These are phyloP conservation scores for Tetranychus piercei DNA, from an alignment of 2,888 invertebrate species.

Conservation along the genomic window DNA sequence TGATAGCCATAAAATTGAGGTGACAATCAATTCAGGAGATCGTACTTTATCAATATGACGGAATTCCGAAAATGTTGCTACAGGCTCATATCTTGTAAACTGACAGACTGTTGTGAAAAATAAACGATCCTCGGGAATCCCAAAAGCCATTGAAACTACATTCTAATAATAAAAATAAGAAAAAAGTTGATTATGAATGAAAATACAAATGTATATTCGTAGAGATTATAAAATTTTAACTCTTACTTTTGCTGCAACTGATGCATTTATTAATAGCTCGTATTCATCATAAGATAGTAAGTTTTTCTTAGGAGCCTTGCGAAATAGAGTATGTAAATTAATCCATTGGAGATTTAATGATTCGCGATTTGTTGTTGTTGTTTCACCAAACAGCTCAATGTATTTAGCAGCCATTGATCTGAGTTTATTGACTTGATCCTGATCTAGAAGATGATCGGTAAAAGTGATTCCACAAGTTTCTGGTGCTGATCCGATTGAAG, in stretches of 20 bases:
- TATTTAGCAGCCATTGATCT: neutral
- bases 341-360: conserved; percentile 10
- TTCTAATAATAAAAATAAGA: neutral
- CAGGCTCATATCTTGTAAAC: conserved; percentile 11
- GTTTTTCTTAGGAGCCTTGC: neutral
- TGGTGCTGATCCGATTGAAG: neutral
- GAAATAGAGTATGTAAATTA: conserved; percentile 5
- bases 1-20: conserved; percentile 12
- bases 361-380: conserved; percentile 7
- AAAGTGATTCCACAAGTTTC: neutral
- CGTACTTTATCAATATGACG: conserved; percentile 15
- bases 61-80: neutral
- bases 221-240: neutral
- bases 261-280: neutral
- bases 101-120: conserved; percentile 8
- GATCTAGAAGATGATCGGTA: neutral
- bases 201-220: neutral
- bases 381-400: neutral
- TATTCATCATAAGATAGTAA: neutral
- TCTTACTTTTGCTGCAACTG: conserved; percentile 10
- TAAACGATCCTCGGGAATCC: neutral
- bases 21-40: conserved; percentile 9
- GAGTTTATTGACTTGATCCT: neutral
- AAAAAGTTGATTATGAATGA: neutral
- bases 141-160: conserved; percentile 8